Percentiles rank a stretch among this genome's conserved stretches.
Evolutionary conservation across 1,140 invertebrate species (phyloP).

Genomic region (Hycleus phaleratus): DNA sequence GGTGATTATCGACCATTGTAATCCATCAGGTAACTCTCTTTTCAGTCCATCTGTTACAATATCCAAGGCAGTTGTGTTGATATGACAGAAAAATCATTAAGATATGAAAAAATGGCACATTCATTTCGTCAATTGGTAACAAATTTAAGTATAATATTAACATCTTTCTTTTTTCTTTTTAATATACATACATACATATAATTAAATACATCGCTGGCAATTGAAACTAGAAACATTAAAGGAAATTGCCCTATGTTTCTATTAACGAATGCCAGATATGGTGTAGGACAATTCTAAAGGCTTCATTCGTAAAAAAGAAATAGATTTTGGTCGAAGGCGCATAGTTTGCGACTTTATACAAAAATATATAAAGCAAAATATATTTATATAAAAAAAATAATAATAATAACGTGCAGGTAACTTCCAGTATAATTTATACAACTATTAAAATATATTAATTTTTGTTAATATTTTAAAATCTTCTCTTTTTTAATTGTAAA

Average conservation of each 20-base stretch:
- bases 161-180: slow-evolving; percentile 1
- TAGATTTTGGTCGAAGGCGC: not conserved
- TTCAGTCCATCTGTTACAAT: slow-evolving; percentile 34
- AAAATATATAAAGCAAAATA: not conserved
- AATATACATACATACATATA: not conserved
- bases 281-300: not conserved
- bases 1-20: not conserved
- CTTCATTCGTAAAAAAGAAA: not conserved
- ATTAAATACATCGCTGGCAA: too few species aligned
- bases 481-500: slow-evolving; percentile 16
- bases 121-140: slow-evolving; percentile 9
- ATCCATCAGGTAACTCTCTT: slow-evolving; percentile 33
- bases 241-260: too few species aligned
- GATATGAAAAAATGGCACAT: slow-evolving; percentile 13
- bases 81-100: not conserved
- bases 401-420: slow-evolving; percentile 23
- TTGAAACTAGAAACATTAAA: too few species aligned
- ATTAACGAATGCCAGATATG: too few species aligned
- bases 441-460: slow-evolving; percentile 13
- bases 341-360: not conserved
- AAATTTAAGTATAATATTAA: slow-evolving; percentile 9
- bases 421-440: slow-evolving; percentile 20
- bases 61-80: slow-evolving; percentile 32
- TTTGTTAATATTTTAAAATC: slow-evolving; percentile 5
- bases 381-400: slow-evolving; percentile 11